A percentile compares a stretch with the other conserved stretches of the same genome.
Conservation (phyloP, 2,113 vertebrate genomes). For the Callorhinus ursinus region DNA sequence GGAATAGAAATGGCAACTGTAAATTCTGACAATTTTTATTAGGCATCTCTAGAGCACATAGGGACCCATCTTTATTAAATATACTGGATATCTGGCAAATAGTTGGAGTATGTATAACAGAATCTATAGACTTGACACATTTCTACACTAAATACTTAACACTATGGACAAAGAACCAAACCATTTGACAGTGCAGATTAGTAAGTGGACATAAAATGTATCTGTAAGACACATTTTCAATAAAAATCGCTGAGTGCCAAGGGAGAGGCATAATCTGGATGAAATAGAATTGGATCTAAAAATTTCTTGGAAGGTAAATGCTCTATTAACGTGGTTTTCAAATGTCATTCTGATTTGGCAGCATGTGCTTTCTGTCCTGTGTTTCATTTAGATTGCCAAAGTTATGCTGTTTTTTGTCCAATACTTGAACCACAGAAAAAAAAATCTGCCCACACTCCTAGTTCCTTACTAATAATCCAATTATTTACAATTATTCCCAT, state of each 20-base stretch:
- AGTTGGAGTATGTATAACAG: not conserved
- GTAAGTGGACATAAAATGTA: not conserved
- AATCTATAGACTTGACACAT: not conserved
- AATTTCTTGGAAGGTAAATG: conserved; percentile 56
- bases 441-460: conserved; percentile 45
- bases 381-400: conserved; percentile 51
- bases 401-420: conserved; percentile 48
- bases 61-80: not conserved
- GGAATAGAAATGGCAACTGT: not conserved
- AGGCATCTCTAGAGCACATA: not conserved
- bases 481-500: conserved; percentile 70
- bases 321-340: conserved; percentile 54
- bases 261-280: conserved; percentile 10
- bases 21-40: not conserved
- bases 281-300: conserved; percentile 58
- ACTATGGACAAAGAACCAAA: not conserved
- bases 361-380: conserved; percentile 31
- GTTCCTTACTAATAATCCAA: conserved; percentile 67
- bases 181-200: not conserved
- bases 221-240: not conserved
- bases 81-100: not conserved
- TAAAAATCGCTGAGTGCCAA: conserved; percentile 45
- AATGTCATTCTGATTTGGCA: conserved; percentile 62
- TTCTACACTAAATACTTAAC: conserved; percentile 24
- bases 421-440: conserved; percentile 53